phyloP scores from a whole-genome alignment of 1,140 invertebrate species.

The Macrocentrus cingulum region DNA sequence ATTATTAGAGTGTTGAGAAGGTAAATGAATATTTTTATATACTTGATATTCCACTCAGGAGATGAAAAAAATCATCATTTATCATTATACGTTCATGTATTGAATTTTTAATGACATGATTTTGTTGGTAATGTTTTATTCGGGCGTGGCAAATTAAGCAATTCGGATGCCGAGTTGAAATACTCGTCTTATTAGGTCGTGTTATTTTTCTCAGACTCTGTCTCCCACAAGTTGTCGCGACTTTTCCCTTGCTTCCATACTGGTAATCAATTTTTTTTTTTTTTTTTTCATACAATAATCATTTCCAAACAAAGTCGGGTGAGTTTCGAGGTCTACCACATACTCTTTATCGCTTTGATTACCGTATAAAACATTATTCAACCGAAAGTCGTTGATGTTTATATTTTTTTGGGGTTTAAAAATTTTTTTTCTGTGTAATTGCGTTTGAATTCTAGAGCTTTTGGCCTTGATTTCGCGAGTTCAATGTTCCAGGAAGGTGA shows the following conservation, averaged over 20 bases:
- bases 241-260: constrained; percentile 1
- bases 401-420: too few species aligned
- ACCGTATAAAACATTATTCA: background rate
- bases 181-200: background rate
- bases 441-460: background rate
- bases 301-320: background rate
- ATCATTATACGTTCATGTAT: constrained; percentile 3
- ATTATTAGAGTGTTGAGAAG: too few species aligned
- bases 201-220: constrained; percentile 6
- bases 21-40: too few species aligned
- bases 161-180: constrained; percentile 24
- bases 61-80: background rate
- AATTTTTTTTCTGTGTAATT: too few species aligned
- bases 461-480: constrained; percentile 21
- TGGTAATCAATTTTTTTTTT: constrained; percentile 7
- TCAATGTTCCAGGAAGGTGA: constrained; percentile 29
- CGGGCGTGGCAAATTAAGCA: constrained; percentile 25
- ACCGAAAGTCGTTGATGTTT: too few species aligned
- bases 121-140: background rate
- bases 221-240: background rate
- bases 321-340: constrained; percentile 6
- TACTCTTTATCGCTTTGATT: constrained; percentile 6
- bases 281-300: background rate
- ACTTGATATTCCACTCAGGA: too few species aligned
- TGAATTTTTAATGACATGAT: constrained; percentile 19